These are phyloP conservation scores for Sialis fuliginosa DNA, from an alignment of 2,888 invertebrate genomes.

Conservation along the genomic window DNA sequence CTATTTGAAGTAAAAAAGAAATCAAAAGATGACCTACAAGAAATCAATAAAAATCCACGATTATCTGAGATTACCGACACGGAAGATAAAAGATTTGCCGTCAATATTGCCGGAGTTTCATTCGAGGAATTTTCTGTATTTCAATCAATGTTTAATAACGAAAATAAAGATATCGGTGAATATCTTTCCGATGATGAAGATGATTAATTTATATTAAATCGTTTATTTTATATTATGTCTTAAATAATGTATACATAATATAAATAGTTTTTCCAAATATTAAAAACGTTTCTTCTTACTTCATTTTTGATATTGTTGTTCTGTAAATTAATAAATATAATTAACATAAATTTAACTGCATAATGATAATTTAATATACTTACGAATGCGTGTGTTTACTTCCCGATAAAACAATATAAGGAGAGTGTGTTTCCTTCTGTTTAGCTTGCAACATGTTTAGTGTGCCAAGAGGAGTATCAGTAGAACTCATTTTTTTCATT, in stretches of 20 bases:
- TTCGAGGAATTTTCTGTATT: conserved; percentile 4
- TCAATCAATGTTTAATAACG: conserved; percentile 1
- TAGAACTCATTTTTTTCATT: conserved; percentile 96
- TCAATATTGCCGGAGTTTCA: not conserved
- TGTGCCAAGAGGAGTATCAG: conserved; percentile 92
- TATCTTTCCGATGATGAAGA: not conserved
- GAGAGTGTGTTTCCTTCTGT: conserved; percentile 84
- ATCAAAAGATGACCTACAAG: not conserved
- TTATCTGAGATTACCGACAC: conserved; percentile 1
- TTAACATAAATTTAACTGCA: conserved; percentile 1
- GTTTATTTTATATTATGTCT: not conserved
- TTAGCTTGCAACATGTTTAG: conserved; percentile 87
- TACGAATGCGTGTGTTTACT: conserved; percentile 48
- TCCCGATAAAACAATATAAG: conserved; percentile 85
- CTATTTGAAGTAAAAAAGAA: conserved; percentile 1
- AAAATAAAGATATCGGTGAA: not conserved
- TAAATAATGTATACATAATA: not conserved
- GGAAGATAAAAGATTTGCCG: not conserved
- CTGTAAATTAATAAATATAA: conserved; percentile 16
- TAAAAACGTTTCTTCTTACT: too few species aligned
- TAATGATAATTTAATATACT: conserved; percentile 11
- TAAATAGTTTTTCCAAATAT: too few species aligned
- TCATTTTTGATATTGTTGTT: conserved; percentile 26
- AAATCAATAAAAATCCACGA: conserved; percentile 2
- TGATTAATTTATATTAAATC: not conserved